phyloP scores from a whole-genome alignment of 2,113 vertebrate genomes.

The Hyperopisus bebe region DNA sequence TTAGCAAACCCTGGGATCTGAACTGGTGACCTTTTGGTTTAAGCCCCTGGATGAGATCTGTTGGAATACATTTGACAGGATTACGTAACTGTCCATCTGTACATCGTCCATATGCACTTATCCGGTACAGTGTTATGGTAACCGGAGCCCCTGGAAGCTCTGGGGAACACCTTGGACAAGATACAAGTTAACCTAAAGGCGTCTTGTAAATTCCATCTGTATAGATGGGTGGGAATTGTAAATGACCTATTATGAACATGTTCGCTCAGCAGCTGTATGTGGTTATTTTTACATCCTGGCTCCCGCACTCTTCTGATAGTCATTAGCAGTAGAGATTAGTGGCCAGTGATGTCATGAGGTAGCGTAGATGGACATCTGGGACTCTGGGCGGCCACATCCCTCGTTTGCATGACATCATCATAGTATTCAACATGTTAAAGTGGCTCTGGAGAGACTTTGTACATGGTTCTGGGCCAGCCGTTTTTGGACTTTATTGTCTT shows the following conservation, averaged over 20 bases:
- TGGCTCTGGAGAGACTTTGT: neutral
- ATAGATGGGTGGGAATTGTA: neutral
- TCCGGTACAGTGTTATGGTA: neutral
- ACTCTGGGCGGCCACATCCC: neutral
- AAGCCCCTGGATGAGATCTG: neutral
- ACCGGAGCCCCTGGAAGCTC: neutral
- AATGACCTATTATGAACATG: neutral
- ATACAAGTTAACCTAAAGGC: neutral
- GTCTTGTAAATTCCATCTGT: neutral
- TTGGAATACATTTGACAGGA: neutral
- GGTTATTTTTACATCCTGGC: constrained; percentile 8
- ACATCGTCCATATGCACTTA: neutral
- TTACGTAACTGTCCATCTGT: neutral
- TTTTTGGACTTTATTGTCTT: neutral
- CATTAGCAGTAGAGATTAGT: neutral
- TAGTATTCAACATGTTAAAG: neutral
- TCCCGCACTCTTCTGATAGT: neutral
- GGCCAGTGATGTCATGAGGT: neutral
- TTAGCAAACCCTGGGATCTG: neutral
- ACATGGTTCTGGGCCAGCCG: neutral
- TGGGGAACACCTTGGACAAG: neutral
- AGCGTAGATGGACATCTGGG: neutral
- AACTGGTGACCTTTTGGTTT: neutral
- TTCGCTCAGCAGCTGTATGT: neutral
- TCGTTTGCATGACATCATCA: neutral